These are phyloP conservation scores for Papilio machaon DNA, from an alignment of 1,140 invertebrate species.

Conservation along the genomic window DNA sequence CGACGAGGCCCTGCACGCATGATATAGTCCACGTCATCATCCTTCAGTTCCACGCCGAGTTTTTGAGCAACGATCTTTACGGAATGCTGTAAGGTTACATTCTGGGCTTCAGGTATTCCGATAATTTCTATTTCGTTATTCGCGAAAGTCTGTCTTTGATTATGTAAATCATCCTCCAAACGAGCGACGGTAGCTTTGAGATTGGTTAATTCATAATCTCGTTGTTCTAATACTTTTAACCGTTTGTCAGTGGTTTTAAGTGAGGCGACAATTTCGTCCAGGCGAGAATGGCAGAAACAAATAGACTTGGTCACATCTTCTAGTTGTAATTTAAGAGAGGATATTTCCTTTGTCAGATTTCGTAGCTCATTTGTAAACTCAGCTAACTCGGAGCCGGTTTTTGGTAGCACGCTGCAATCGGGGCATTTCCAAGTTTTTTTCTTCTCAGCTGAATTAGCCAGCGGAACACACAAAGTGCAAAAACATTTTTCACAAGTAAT, in stretches of 20 bases:
- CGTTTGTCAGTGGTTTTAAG: slow-evolving; percentile 29
- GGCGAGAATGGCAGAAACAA: slow-evolving; percentile 33
- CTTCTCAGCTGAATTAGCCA: neutral
- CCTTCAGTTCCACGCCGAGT: neutral
- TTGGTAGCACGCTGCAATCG: neutral
- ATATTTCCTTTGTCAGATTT: slow-evolving; percentile 31
- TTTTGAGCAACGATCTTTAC: neutral
- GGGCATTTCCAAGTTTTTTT: slow-evolving; percentile 29
- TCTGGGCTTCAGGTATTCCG: slow-evolving; percentile 18
- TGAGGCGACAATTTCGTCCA: slow-evolving; percentile 17
- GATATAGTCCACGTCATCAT: slow-evolving; percentile 23
- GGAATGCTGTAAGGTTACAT: neutral
- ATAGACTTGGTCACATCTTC: slow-evolving; percentile 40
- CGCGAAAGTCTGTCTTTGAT: neutral
- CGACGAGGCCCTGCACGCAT: slow-evolving; percentile 18
- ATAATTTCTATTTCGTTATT: slow-evolving; percentile 32
- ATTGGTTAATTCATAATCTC: slow-evolving; percentile 17
- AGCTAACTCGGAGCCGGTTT: slow-evolving; percentile 22
- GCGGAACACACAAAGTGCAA: neutral
- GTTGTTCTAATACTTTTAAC: slow-evolving; percentile 29
- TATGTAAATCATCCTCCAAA: neutral
- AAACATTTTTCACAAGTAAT: slow-evolving; percentile 33
- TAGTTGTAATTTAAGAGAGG: slow-evolving; percentile 31
- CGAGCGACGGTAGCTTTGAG: slow-evolving; percentile 36
- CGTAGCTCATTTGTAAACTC: slow-evolving; percentile 33